Base-by-base conservation (phyloP, 2,113 vertebrate species). In the Sula dactylatra region DNA sequence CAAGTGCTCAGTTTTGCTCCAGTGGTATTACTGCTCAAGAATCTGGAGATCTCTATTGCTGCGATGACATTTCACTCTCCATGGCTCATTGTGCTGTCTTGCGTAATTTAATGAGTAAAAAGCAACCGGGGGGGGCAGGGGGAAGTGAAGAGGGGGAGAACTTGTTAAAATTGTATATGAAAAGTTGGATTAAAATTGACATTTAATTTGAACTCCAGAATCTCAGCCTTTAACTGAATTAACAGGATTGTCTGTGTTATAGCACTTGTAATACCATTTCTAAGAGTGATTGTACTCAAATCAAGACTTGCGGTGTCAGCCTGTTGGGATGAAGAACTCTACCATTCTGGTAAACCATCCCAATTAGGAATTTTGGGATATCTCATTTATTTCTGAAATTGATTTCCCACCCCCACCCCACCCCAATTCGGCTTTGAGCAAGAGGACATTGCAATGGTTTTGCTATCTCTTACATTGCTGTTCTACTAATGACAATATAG, bases 401-500 rank as follows among this genome's bases (percentile, higher is more conserved):
- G 22, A 82, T n/a, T n/a, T n/a, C n/a, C n/a, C n/a, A n/a, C n/a
- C n/a, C n/a, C n/a, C n/a, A n/a, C n/a, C n/a, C n/a, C n/a, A n/a
- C n/a, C n/a, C n/a, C n/a, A n/a, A 86, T 77, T 92, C 47, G 81
- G n/a, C 56, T 92, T 81, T 62, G 26, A 90, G 24, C 58, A 92
- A 66, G 50, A 90, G 8, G 34, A 83, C 34, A 86, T 13, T 55
- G 58, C 27, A 82, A 64, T 61, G 29, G 16, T 67, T 97, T 82
- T 85, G 34, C 24, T 74, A 9, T 24, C 64, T 78, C 61, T 89
- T 64, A 65, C 15, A 64, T 2, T 67, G 36, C 77, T 76, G 24
- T 32, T 78, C 15, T 86, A 71, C 78, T 82, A 94, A 89, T 65
- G 70, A 82, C 66, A 76, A 66, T 82, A 91, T 34, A 82, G 90